These are phyloP conservation scores for Saturnia pavonia DNA, from an alignment of 2,888 invertebrate species.

Conservation along the genomic window DNA sequence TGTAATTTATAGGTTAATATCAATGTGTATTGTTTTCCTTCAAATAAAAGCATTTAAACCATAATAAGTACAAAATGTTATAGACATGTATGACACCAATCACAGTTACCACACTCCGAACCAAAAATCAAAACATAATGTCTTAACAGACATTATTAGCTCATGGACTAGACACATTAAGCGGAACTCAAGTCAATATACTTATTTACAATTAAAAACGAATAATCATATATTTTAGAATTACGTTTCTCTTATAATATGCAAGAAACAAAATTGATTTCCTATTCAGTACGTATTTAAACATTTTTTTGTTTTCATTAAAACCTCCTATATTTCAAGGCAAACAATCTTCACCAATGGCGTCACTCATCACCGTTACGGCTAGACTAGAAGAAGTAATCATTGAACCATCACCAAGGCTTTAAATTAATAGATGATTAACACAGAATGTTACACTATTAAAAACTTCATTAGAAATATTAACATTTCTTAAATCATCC, in stretches of 20 bases:
- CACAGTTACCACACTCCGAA: constrained; percentile 17
- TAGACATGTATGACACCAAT: constrained; percentile 1
- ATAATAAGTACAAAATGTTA: background rate
- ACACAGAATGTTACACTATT: background rate
- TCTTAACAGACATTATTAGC: constrained; percentile 35
- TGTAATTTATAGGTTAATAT: background rate
- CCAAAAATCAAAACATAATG: constrained; percentile 28
- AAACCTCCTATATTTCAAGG: background rate
- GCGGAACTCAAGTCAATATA: constrained; percentile 36
- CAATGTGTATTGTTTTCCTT: background rate
- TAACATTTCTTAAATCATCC: background rate
- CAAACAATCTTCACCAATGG: background rate
- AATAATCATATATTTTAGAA: background rate
- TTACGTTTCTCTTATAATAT: constrained; percentile 1
- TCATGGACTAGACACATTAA: constrained; percentile 58
- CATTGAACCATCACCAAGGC: background rate
- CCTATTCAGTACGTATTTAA: background rate
- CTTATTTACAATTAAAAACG: constrained; percentile 33
- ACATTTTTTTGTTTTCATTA: background rate
- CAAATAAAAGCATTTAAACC: background rate
- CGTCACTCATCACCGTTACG: background rate
- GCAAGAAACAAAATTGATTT: background rate
- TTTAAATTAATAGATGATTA: background rate
- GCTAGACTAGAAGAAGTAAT: background rate
- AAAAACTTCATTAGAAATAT: background rate